Percentiles rank a stretch among this genome's conserved stretches.
phyloP scores from a whole-genome alignment of 2,888 invertebrate species.

The Drosophila prostipennis region DNA sequence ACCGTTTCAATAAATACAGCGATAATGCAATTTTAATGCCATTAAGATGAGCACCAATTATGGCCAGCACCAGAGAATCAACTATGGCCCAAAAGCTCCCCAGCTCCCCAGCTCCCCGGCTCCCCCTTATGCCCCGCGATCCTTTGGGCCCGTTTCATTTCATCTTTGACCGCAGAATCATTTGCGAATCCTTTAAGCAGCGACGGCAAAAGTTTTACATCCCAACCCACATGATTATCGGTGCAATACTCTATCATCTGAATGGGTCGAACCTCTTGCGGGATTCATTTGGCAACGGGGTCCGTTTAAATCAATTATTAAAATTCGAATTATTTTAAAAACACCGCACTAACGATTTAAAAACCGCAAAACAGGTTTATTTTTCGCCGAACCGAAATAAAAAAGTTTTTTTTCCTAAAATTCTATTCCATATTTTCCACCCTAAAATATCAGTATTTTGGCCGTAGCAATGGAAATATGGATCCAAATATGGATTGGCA shows the following conservation, averaged over 20 bases:
- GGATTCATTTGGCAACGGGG: too few species aligned
- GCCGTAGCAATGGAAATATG: too few species aligned
- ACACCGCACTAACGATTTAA: too few species aligned
- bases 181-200: slow-evolving; percentile 69
- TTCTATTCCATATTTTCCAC: too few species aligned
- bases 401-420: too few species aligned
- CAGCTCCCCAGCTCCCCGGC: neutral
- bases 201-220: slow-evolving; percentile 65
- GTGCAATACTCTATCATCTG: slow-evolving; percentile 5
- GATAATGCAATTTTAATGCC: slow-evolving; percentile 83
- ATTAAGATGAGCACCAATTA: slow-evolving; percentile 84
- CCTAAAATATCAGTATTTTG: too few species aligned
- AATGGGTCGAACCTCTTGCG: neutral
- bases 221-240: slow-evolving; percentile 62
- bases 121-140: slow-evolving; percentile 4
- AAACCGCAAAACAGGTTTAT: too few species aligned
- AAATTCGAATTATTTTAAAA: too few species aligned
- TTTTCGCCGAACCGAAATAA: too few species aligned
- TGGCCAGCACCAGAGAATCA: slow-evolving; percentile 64
- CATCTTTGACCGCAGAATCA: slow-evolving; percentile 75
- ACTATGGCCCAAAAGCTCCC: slow-evolving; percentile 25
- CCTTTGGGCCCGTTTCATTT: slow-evolving; percentile 54
- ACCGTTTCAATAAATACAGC: slow-evolving; percentile 82
- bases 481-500: too few species aligned
- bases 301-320: too few species aligned